Evolutionary conservation across 2,113 vertebrate genomes (phyloP).

Genomic region (Mesocricetus auratus): DNA sequence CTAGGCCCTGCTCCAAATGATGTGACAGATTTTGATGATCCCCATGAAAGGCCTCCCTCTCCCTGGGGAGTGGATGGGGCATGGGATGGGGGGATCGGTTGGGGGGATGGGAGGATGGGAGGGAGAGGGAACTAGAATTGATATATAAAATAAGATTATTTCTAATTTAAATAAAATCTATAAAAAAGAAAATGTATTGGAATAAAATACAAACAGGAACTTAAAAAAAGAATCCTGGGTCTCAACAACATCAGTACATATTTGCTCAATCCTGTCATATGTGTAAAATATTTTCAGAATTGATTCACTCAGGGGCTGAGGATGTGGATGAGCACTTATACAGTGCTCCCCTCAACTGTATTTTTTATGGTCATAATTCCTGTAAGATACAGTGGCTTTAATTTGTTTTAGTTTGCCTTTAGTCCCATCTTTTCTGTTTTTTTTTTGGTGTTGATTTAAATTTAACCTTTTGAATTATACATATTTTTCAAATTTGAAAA

Average conservation of each 20-base stretch:
- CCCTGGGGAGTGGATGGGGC: too few species aligned
- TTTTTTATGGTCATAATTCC: constrained; percentile 29
- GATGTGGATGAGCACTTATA: not conserved
- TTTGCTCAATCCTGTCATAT: constrained; percentile 25
- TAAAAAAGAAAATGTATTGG: too few species aligned
- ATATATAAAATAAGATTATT: too few species aligned
- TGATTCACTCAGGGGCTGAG: not conserved
- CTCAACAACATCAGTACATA: not conserved
- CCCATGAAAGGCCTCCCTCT: too few species aligned
- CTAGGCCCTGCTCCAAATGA: too few species aligned
- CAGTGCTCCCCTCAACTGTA: not conserved
- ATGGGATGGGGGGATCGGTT: too few species aligned
- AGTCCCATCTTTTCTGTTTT: not conserved
- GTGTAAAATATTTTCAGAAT: constrained; percentile 44
- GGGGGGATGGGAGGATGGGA: too few species aligned
- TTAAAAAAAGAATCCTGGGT: not conserved
- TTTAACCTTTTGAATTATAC: not conserved
- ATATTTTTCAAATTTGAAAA: not conserved
- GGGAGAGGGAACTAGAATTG: too few species aligned
- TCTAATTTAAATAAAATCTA: too few species aligned
- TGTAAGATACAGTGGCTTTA: constrained; percentile 13
- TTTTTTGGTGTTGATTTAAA: not conserved
- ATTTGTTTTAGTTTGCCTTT: constrained; percentile 49
- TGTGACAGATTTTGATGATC: too few species aligned
- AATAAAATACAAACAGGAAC: too few species aligned